Evolutionary conservation across 1,140 invertebrate genomes (phyloP), one percentile per base, ranked within the genome.

Genomic region (Lucilia cuprina): DNA sequence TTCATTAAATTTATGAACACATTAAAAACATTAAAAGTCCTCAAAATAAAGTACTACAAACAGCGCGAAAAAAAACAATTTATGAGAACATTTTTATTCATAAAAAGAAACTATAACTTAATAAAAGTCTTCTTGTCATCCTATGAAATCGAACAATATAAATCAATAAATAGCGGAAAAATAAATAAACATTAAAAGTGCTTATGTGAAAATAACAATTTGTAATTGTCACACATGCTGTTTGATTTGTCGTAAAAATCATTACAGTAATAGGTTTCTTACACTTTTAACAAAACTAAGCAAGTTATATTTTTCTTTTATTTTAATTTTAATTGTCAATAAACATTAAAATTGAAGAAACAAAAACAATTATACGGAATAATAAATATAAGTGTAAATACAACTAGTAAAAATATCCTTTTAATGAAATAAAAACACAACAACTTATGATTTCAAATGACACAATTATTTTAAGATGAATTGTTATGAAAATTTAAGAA

Each of bases 211-310:
- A 41, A 41, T 10, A 41, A 41, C 41, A 41, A 41, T 41, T 41
- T 41, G 41, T 41, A 41, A 41, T 30, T 41, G 41, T 8, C 2
- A 5, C 19, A 41, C 77, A 80, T 49, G 77, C 77, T 80, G 77
- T 80, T 80, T 80, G 35, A 80, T 80, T 80, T 80, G 77, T 35
- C 35, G 50, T 80, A 80, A 80, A 80, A 80, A 78, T 80, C 77
- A 47, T 80, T 19, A 50, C 74, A 75, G 35, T 75, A 75, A 75
- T 75, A 30, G 25, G 21, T 75, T 75, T 75, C 25, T 30, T 30
- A 30, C 25, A 30, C 25, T 21, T 34, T 75, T 34, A 30, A 34
- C 13, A 14, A 34, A 25, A 30, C 30, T 75, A 17, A n/a, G 2
- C 30, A 75, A 14, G 13, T 10, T 75, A 9, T 75, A 34, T 74